Base-by-base conservation (phyloP, 2,888 invertebrate species). In the Frankliniella intonsa region DNA sequence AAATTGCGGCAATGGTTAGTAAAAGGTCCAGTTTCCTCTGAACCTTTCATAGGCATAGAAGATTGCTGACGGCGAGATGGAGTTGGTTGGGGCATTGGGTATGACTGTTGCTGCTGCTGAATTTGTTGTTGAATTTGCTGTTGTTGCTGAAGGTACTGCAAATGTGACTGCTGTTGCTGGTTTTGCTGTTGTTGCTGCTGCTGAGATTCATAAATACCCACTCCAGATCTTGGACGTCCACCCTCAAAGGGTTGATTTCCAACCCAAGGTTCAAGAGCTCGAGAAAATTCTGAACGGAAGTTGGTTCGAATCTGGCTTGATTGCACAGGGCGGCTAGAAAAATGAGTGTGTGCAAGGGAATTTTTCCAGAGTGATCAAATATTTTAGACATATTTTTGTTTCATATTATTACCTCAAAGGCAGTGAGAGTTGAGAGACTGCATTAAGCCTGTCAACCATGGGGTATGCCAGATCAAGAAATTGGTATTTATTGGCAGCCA, bases 401-500 rank as follows among this genome's bases (percentile, higher is more conserved):
- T 7, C n/a, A 50, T 17, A 5, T 80, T 81, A 84, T 85, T 86
- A 90, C 90, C 91, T 89, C 79, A 91, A 89, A 0, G 92, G 91
- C 86, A 91, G 91, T 80, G 91, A 91, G 65, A 92, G 88, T 85
- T 92, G 92, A 0, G 92, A 91, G 17, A 93, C 92, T 25, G 92
- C 90, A 80, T 91, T 89, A 82, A 93, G 87, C 81, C 93, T 88
- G 84, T 93, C 93, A 85, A 93, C 90, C 87, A 93, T 89, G 7
- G 91, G 91, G 86, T 92, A 92, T 27, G 91, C 92, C 83, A 93
- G 87, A 86, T 93, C 93, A 81, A 94, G 89, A 87, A 94, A 93
- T 86, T 94, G 94, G 86, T 93, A 92, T 86, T 93, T 93, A 85
- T 92, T 93, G 5, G 94, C 93, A 14, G 92, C 91, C 82, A 92